Conservation (phyloP, 2,113 vertebrate genomes). For the Willisornis vidua region DNA sequence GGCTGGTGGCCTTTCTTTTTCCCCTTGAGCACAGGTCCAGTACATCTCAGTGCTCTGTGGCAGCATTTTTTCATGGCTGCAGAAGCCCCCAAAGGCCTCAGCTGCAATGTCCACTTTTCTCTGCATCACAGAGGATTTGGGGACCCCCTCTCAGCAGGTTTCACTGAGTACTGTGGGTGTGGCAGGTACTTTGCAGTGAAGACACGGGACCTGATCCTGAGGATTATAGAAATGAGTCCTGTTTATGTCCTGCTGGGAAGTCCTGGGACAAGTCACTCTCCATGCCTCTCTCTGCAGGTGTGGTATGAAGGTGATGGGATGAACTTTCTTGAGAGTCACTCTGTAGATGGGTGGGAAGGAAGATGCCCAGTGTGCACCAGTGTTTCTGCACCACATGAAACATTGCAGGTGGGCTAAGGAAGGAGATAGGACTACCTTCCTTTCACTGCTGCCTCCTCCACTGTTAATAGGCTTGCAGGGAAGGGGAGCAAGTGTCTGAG, state of each 20-base stretch:
- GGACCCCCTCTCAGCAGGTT: neutral
- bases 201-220: accelerated
- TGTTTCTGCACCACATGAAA: neutral
- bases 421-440: neutral
- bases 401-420: neutral
- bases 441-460: neutral
- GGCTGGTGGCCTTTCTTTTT: neutral
- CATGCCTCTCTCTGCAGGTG: neutral
- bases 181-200: accelerated
- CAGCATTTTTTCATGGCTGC: neutral
- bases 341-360: neutral
- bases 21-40: neutral
- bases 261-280: neutral
- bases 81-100: neutral
- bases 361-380: neutral
- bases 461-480: neutral
- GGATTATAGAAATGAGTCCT: neutral
- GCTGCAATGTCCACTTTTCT: neutral
- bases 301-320: neutral
- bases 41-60: neutral
- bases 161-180: neutral
- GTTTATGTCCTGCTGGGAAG: neutral
- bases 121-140: neutral
- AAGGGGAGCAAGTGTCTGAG: neutral
- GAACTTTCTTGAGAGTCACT: neutral